Conservation (phyloP, 2,888 invertebrate species). For the Drosophila colorata region DNA sequence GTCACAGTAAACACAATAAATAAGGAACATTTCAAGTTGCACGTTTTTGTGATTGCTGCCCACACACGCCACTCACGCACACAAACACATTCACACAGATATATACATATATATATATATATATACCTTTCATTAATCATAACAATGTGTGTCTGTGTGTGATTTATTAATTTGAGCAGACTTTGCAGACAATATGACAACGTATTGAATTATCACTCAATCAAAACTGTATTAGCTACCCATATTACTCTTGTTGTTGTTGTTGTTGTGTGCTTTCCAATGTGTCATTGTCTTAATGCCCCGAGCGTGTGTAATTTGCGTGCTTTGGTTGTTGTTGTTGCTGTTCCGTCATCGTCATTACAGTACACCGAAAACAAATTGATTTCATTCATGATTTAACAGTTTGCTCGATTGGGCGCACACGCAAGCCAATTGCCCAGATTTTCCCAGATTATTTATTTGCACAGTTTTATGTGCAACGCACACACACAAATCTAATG, state of each 20-base stretch:
- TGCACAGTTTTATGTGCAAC: slow-evolving; percentile 46
- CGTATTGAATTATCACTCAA: slow-evolving; percentile 79
- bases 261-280: slow-evolving; percentile 30
- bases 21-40: slow-evolving; percentile 41
- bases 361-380: slow-evolving; percentile 59
- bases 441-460: slow-evolving; percentile 54
- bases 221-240: slow-evolving; percentile 59
- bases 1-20: slow-evolving; percentile 63
- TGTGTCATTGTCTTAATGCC: slow-evolving; percentile 70
- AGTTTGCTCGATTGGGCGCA: slow-evolving; percentile 53
- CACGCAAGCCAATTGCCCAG: slow-evolving; percentile 72
- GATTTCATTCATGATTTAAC: slow-evolving; percentile 76
- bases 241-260: slow-evolving; percentile 1
- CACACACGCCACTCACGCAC: slow-evolving; percentile 3
- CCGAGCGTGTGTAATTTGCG: slow-evolving; percentile 52
- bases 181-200: slow-evolving; percentile 16
- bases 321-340: slow-evolving; percentile 12
- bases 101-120: slow-evolving; percentile 3
- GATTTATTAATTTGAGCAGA: slow-evolving; percentile 61
- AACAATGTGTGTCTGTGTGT: slow-evolving; percentile 33
- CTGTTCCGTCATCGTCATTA: slow-evolving; percentile 46
- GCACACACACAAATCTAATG: slow-evolving; percentile 43
- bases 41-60: slow-evolving; percentile 13
- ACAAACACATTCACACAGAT: slow-evolving; percentile 3
- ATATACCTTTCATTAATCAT: slow-evolving; percentile 62